A percentile compares a stretch with the other conserved stretches of the same genome.
phyloP scores from a whole-genome alignment of 2,888 invertebrate genomes.

The Stenurella melanura region DNA sequence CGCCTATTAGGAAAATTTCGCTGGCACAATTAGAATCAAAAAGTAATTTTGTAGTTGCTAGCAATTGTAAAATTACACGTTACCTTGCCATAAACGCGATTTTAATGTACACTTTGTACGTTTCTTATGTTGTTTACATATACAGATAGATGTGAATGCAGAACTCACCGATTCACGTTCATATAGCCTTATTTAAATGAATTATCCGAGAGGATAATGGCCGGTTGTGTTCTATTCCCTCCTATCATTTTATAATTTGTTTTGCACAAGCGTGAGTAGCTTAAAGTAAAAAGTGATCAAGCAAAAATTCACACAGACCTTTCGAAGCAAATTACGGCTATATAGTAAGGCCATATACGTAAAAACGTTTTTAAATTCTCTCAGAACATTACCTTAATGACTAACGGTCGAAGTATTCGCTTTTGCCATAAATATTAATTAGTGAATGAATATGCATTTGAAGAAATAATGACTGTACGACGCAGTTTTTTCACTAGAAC shows the following conservation, averaged over 20 bases:
- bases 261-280: constrained; percentile 42
- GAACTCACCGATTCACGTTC: constrained; percentile 40
- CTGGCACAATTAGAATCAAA: constrained; percentile 26
- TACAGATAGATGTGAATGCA: constrained; percentile 33
- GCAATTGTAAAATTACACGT: constrained; percentile 44
- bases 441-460: constrained; percentile 5
- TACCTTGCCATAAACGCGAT: constrained; percentile 40
- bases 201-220: constrained; percentile 52
- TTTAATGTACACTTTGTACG: constrained; percentile 40
- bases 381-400: constrained; percentile 3
- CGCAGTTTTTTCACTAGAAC: background rate
- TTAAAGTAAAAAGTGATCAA: constrained; percentile 17
- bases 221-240: constrained; percentile 47
- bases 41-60: constrained; percentile 43
- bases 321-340: background rate
- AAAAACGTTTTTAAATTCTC: constrained; percentile 1
- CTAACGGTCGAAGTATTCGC: background rate
- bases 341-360: background rate
- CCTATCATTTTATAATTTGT: constrained; percentile 50
- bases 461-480: background rate
- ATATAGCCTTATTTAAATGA: constrained; percentile 49
- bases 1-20: constrained; percentile 5
- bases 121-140: constrained; percentile 42
- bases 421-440: constrained; percentile 21
- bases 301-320: constrained; percentile 33